Percentiles rank a stretch among this genome's conserved stretches.
phyloP scores from a whole-genome alignment of 2,888 invertebrate genomes.

The Nymphalis polychloros region DNA sequence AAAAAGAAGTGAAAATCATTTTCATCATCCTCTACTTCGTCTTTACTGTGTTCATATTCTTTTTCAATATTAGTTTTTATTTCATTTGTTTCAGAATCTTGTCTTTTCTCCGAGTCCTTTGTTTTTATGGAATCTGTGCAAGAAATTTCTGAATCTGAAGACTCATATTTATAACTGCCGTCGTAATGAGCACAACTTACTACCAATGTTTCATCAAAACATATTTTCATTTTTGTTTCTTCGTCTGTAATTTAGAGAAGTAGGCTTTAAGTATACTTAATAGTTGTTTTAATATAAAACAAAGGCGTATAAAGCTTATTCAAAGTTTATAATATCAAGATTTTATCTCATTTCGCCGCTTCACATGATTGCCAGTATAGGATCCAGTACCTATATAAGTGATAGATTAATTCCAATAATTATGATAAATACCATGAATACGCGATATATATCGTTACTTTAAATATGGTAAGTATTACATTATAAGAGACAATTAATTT shows the following conservation, averaged over 20 bases:
- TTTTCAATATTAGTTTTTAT: conserved; percentile 42
- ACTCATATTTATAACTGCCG: conserved; percentile 56
- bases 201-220: conserved; percentile 80
- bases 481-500: too few species aligned
- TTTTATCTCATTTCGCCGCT: too few species aligned
- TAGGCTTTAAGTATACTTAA: too few species aligned
- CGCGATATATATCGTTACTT: too few species aligned
- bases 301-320: too few species aligned
- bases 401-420: too few species aligned
- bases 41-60: conserved; percentile 46
- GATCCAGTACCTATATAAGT: too few species aligned
- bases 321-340: too few species aligned
- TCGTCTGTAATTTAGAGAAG: conserved; percentile 62
- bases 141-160: conserved; percentile 71
- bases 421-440: too few species aligned
- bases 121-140: conserved; percentile 54
- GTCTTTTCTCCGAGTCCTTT: conserved; percentile 48
- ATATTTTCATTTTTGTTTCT: conserved; percentile 68
- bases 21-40: conserved; percentile 54
- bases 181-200: conserved; percentile 76
- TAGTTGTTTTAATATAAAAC: too few species aligned
- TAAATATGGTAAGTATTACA: too few species aligned
- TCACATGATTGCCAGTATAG: too few species aligned
- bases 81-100: conserved; percentile 49
- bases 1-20: conserved; percentile 72